phyloP scores from a whole-genome alignment of 2,888 invertebrate genomes.

The Reticulitermes lucifugus region DNA sequence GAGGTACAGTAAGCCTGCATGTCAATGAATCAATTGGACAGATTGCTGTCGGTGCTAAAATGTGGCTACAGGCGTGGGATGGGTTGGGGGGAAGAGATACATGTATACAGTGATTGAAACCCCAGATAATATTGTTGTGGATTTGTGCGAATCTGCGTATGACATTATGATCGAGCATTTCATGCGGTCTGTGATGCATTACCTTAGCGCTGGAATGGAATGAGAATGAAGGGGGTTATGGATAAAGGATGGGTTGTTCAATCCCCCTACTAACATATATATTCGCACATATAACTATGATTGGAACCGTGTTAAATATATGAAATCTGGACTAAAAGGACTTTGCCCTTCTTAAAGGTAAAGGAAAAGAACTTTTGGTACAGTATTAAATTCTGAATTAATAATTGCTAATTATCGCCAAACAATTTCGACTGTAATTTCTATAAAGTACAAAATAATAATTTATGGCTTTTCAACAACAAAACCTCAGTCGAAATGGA shows the following conservation, averaged over 20 bases:
- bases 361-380: too few species aligned
- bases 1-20: slow-evolving; percentile 38
- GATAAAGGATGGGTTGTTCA: neutral
- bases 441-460: too few species aligned
- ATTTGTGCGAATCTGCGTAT: slow-evolving; percentile 49
- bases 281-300: neutral
- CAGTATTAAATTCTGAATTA: too few species aligned
- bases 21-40: slow-evolving; percentile 51
- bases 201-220: slow-evolving; percentile 34
- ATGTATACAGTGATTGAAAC: slow-evolving; percentile 48
- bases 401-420: too few species aligned
- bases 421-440: too few species aligned
- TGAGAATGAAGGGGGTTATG: slow-evolving; percentile 14
- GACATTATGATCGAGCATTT: slow-evolving; percentile 45
- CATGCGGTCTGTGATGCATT: slow-evolving; percentile 40
- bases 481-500: too few species aligned
- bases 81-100: slow-evolving; percentile 27
- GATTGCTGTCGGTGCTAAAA: slow-evolving; percentile 51
- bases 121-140: slow-evolving; percentile 49
- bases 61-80: slow-evolving; percentile 37
- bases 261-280: slow-evolving; percentile 1
- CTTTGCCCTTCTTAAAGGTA: too few species aligned
- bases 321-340: too few species aligned
- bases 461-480: too few species aligned
- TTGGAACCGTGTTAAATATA: neutral